Base-by-base conservation (phyloP, 2,888 invertebrate species). In the Hydrotaea cyrtoneurina region DNA sequence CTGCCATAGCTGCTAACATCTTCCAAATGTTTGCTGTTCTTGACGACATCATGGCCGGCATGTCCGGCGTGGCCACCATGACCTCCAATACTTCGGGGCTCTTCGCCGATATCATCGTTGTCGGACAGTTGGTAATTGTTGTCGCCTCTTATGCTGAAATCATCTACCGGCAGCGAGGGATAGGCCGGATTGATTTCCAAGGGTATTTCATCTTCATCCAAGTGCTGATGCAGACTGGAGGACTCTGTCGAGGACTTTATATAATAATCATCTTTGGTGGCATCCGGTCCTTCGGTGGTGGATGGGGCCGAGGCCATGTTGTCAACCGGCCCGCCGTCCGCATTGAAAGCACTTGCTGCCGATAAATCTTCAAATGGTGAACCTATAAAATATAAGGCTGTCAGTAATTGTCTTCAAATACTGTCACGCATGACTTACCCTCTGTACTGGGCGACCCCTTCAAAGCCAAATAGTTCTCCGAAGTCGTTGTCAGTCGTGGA, bases 131-230 rank as follows among this genome's bases (percentile, higher is more conserved):
- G 89, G 82, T 89, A 90, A 75, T 89, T 89, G 0, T 90, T 89
- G 69, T 91, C 91, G 4, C 69, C 69, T 15, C 91, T 86, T 72
- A 91, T 87, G 82, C 92, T 93, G 88, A 94, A 93, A 77, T 93
- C 93, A 80, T 94, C 94, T 5, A 93, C 93, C 4, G 93, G 93
- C 78, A 94, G 89, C 0, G 93, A 93, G 1, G 94, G 94, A 89
- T 94, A 94, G 2, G 93, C 93, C 0, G 94, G 94, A 90, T 94
- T 94, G 0, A 89, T 88, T 75, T 92, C 91, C 55, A 88, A 86
- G 21, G 89, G 89, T 26, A 89, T 87, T 36, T 88, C 88, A 39
- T 91, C 91, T 13, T 89, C 89, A 13, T 91, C 90, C n/a, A 86
- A 62, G 66, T 88, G 89, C n/a, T 86, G 83, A 66, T 86, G 83